Conservation (phyloP, 1,140 invertebrate species). For the Limonius californicus region DNA sequence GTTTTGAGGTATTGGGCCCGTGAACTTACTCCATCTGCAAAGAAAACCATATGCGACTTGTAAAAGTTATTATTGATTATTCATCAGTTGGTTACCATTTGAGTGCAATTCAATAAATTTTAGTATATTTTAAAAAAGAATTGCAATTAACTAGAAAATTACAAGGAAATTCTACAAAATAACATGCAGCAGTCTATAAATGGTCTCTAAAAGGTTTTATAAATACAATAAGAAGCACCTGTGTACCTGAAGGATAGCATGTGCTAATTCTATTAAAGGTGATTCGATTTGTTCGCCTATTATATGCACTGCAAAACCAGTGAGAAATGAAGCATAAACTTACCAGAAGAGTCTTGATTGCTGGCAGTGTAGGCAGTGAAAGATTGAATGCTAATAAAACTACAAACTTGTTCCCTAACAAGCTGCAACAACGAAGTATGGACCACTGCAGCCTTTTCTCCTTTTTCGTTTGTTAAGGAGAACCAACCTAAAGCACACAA, state of each 20-base stretch:
- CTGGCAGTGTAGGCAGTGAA: conserved; percentile 39
- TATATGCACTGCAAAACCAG: no score
- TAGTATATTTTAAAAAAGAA: no score
- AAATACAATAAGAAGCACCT: no score
- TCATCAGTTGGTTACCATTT: no score
- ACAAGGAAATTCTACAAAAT: no score
- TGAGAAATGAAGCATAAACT: conserved; percentile 15
- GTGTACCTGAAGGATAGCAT: neutral
- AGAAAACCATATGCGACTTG: neutral
- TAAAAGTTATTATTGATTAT: no score
- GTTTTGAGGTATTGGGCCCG: conserved; percentile 41
- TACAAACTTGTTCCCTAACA: conserved; percentile 46
- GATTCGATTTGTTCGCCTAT: no score
- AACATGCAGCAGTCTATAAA: no score
- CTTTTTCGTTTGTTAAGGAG: conserved; percentile 42
- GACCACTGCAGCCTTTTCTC: conserved; percentile 43
- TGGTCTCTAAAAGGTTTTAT: no score
- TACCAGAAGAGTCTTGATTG: conserved; percentile 35
- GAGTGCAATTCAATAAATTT: no score
- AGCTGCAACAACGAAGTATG: conserved; percentile 45
- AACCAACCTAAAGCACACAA: conserved; percentile 43
- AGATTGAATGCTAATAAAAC: conserved; percentile 44
- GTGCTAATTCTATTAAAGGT: no score
- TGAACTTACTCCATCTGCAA: neutral
- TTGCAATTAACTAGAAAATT: no score